Conservation (phyloP, 1,140 invertebrate species). For the Zaprionus africanus region DNA sequence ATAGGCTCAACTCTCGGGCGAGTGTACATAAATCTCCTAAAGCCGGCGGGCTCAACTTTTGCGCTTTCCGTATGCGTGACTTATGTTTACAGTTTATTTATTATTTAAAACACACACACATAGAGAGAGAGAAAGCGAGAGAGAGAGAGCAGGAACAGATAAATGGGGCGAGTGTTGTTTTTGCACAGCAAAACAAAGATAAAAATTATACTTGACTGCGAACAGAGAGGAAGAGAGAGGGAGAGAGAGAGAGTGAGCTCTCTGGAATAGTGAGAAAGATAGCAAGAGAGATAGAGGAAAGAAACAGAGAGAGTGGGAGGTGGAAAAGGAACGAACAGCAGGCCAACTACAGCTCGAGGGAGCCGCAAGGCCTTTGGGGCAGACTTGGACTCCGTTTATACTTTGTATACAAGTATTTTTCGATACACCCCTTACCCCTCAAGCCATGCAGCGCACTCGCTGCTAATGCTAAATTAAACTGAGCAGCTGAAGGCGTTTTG, state of each 20-base stretch:
- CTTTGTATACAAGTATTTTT: constrained; percentile 51
- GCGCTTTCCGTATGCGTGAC: constrained; percentile 69
- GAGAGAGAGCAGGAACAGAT: constrained; percentile 39
- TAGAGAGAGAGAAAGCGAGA: not conserved
- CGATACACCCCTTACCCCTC: not conserved
- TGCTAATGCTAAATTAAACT: constrained; percentile 55
- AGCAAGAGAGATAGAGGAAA: not conserved
- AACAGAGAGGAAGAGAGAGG: not conserved
- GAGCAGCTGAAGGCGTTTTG: constrained; percentile 47
- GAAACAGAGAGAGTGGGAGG: not conserved
- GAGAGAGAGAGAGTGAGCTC: not conserved
- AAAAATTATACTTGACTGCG: constrained; percentile 28
- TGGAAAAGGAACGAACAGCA: not conserved
- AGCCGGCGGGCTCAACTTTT: constrained; percentile 67
- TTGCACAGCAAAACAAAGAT: constrained; percentile 43
- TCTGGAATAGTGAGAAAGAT: constrained; percentile 1
- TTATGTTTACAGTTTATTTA: constrained; percentile 83
- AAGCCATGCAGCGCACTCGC: not conserved
- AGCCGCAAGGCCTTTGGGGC: not conserved
- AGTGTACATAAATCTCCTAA: constrained; percentile 61
- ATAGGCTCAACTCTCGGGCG: constrained; percentile 12
- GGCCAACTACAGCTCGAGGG: constrained; percentile 17
- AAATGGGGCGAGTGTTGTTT: constrained; percentile 59
- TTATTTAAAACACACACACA: constrained; percentile 68
- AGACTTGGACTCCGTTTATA: constrained; percentile 50